A percentile compares a stretch with the other conserved stretches of the same genome.
phyloP scores from a whole-genome alignment of 2,888 invertebrate genomes.

The Smittia sp. region DNA sequence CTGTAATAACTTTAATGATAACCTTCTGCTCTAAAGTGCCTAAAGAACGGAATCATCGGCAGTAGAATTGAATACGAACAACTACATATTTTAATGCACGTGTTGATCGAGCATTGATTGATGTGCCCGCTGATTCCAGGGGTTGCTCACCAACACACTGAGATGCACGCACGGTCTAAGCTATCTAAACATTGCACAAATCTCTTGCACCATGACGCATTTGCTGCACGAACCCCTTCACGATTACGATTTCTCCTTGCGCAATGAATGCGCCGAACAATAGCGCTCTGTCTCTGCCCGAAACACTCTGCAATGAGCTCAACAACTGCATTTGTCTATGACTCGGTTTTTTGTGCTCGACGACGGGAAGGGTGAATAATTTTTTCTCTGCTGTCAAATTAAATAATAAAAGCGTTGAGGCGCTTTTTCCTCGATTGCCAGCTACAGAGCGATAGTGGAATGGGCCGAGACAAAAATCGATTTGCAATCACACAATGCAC shows the following conservation, averaged over 20 bases:
- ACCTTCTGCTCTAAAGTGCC: not conserved
- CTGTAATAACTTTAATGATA: constrained; percentile 27
- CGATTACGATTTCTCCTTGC: not conserved
- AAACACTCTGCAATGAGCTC: constrained; percentile 23
- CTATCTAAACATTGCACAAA: constrained; percentile 5
- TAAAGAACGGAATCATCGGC: not conserved
- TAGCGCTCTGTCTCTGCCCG: not conserved
- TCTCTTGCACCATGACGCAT: constrained; percentile 21
- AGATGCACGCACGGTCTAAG: not conserved
- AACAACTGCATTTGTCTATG: constrained; percentile 36
- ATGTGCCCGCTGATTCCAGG: constrained; percentile 14
- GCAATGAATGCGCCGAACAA: not conserved
- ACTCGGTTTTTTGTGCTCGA: not conserved
- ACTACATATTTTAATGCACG: constrained; percentile 23
- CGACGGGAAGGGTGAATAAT: constrained; percentile 31
- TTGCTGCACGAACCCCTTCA: constrained; percentile 6
- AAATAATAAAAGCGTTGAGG: constrained; percentile 12
- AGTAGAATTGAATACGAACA: not conserved
- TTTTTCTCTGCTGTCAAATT: constrained; percentile 18
- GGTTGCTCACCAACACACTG: not conserved
- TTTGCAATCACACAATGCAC: not conserved
- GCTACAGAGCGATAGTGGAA: not conserved
- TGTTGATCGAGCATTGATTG: constrained; percentile 32
- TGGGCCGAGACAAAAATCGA: not conserved
- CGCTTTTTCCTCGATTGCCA: not conserved